These are phyloP conservation scores for Chaetodon trifascialis DNA, from an alignment of 2,113 vertebrate species.

Conservation along the genomic window DNA sequence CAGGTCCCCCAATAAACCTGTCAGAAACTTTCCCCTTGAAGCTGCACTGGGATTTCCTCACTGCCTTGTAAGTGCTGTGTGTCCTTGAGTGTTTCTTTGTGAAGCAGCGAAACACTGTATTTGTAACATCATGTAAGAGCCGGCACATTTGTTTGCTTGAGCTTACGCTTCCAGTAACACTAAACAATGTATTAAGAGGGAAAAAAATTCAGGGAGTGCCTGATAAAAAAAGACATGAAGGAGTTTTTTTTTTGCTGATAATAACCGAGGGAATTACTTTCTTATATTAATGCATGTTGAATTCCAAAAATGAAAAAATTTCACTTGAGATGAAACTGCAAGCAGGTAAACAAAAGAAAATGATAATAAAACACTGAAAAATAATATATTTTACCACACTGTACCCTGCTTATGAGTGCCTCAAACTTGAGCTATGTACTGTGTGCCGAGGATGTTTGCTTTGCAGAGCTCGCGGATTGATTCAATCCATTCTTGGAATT, in stretches of 20 bases:
- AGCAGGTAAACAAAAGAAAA: conserved; percentile 2
- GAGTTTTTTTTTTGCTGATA: conserved; percentile 1
- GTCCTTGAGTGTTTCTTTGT: conserved; percentile 55
- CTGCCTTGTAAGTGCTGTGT: conserved; percentile 23
- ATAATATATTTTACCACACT: conserved; percentile 12
- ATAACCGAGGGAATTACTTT: conserved; percentile 21
- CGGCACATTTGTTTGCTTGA: conserved; percentile 41
- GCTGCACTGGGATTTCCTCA: conserved; percentile 57
- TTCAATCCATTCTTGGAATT: conserved; percentile 46
- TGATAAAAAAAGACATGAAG: background rate
- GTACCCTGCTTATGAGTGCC: conserved; percentile 2
- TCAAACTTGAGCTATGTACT: conserved; percentile 11
- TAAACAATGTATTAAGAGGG: conserved; percentile 22
- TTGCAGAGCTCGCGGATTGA: conserved; percentile 26
- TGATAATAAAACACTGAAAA: background rate
- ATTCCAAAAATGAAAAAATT: background rate
- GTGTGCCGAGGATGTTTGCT: conserved; percentile 11
- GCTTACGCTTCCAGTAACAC: conserved; percentile 2
- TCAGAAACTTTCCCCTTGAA: conserved; percentile 68
- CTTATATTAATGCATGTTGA: background rate
- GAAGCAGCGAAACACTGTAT: conserved; percentile 30
- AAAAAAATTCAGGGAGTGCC: background rate
- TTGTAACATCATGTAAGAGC: conserved; percentile 48
- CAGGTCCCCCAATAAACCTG: conserved; percentile 63
- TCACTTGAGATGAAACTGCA: background rate